Evolutionary conservation across 2,888 invertebrate genomes (phyloP), one percentile per base, ranked within the genome.

Genomic region (Isoperla grammatica): DNA sequence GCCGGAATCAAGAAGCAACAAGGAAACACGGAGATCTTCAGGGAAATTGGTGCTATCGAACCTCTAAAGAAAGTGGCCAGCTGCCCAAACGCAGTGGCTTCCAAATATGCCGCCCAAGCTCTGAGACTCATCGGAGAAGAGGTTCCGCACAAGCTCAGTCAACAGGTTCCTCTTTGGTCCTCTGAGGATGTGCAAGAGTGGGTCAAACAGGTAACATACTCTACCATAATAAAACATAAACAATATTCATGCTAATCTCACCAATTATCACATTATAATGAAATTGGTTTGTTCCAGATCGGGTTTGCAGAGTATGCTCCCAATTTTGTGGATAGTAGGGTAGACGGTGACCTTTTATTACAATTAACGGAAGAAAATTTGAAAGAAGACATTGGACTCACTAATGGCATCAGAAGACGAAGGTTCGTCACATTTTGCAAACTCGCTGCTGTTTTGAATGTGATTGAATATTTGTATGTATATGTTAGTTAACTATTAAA

Each of bases 141-240:
- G 72, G 91, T 98, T 13, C 98, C 98, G 0, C 97, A 99, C 74
- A 97, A 96, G 73, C 77, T 99, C 59, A 95, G 96, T 37, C 97
- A 98, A 73, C 97, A 98, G 75, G 97, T 98, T 42, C 98, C 98
- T 0, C 80, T 97, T 6, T 99, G 99, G 99, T 95, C 95, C 0
- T 87, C 87, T 17, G 93, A 93, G 73, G 98, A 99, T 73, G 98
- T 99, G 0, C 82, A 89, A 67, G 95, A 97, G 76, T 99, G 98
- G 98, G 94, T 99, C 0, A 94, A 93, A 72, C 97, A 98, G 81
- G 73, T 73, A 62, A 55, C 23, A n/a, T 35, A 20, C 42, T 37
- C 17, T 35, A 17, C n/a, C 22, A n/a, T 5, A 15, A 2, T 1
- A 3, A 6, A 49, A 22, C 13, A 11, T 2, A 43, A 43, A n/a